Evolutionary conservation across 2,797 vertebrate species (phyloP), one percentile per base, ranked within the genome.

Genomic region (Diglossa cyanea): DNA sequence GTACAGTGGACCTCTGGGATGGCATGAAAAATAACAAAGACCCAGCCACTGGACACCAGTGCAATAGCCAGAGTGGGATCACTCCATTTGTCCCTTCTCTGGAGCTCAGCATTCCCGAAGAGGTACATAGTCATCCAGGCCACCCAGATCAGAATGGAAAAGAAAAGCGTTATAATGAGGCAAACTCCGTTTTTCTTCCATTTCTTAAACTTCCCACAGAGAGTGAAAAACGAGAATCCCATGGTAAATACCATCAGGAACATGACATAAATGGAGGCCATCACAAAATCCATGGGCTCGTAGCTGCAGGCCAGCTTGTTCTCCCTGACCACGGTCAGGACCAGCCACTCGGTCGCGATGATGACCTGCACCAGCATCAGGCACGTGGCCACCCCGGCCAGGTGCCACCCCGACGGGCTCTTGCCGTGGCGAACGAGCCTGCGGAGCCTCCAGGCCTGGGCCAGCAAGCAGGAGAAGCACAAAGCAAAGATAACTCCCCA

Each of bases 81-180:
- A 23, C 98, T 98, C 99, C 99, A 99, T 57, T 98, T 95, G 3
- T 99, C 98, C 55, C 97, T 98, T 57, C 95, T 98, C 48, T 97
- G 98, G 21, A 99, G 97, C 97, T 98, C 98, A 7, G 94, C 77
- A 0, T 99, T 99, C 50, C 99, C 99, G 6, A 98, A 99, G 44
- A 99, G 98, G 70, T 99, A 99, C 98, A 99, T 99, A 94, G 98
- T 98, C 97, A 99, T 98, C 99, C 99, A 99, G 90, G 99, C 98
- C 23, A 98, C 98, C 99, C 99, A 99, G 92, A 99, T 98, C 77
- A 99, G 97, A 95, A 98, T 67, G 2, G 99, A 99, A 83, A 99
- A 98, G 70, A 99, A 95, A 81, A 98, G 98, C 5, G 99, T 98
- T 86, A 99, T 88, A 91, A 99, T 97, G 92, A 99, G 97, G 98